Evolutionary conservation across 2,113 vertebrate species (phyloP), one percentile per base, ranked within the genome.

Genomic region (Turnix velox): DNA sequence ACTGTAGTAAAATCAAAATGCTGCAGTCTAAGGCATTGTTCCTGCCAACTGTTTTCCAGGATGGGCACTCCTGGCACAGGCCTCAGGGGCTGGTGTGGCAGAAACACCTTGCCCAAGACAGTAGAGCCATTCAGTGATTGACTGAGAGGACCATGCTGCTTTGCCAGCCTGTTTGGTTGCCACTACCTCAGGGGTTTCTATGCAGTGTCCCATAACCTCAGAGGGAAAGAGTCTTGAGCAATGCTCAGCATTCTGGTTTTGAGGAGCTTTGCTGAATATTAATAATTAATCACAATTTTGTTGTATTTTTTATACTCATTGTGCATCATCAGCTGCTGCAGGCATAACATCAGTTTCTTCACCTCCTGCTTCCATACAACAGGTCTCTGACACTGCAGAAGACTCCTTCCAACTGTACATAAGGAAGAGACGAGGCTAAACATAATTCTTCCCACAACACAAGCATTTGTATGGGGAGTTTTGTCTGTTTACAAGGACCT

Each of bases 401-500:
- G 25, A 3, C 7, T 74, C 0, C 0, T 71, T 73, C 46, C 35
- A 77, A 20, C 63, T 81, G 24, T 40, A 6, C 43, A 3, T 30
- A 61, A 68, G 35, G 31, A 54, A 39, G 25, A 81, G 14, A 42
- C 42, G 45, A 27, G 5, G 25, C 24, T 87, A 52, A 87, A 78
- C 0, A 0, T 63, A 43, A 7, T 73, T 73, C 69, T 66, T 33
- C 1, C 0, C 28, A 23, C 46, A 51, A 35, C 27, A 52, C 55
- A 58, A 46, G 67, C 4, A 2, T 69, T 61, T 62, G 4, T n/a
- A 58, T 18, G 35, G 30, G 71, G 35, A 63, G 46, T 46, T 90
- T 91, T 59, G 19, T 84, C 15, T 78, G 18, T 57, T 42, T 75
- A 13, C 46, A 61, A n/a, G 35, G 62, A 51, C 25, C 52, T 76